Evolutionary conservation across 1,140 invertebrate species (phyloP), one percentile per base, ranked within the genome.

Genomic region (Hypsibius dujardini): DNA sequence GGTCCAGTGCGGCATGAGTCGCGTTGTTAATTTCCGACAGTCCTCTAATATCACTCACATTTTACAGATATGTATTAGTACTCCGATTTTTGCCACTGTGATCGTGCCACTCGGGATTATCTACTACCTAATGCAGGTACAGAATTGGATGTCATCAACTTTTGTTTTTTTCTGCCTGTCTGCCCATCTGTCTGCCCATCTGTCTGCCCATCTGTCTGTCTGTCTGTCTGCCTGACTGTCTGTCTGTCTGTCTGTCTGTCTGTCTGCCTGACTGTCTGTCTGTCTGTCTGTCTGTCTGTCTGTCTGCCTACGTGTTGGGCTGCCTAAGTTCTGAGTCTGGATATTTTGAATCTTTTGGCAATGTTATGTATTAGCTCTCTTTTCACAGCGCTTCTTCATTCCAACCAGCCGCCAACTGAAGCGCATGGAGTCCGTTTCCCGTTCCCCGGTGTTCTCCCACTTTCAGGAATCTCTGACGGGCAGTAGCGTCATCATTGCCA

Each of bases 381-480:
- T 77, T 72, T 76, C 81, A 40, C 86, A 96, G 85, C 86, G 90
- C 74, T 93, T 96, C 81, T 98, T 97, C 79, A 90, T 98, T 67
- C 83, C 87, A 1, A 90, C 92, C 0, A 96, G 93, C 1, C 81
- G 95, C 46, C 95, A 98, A 77, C 79, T 98, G 71, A 97, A 95
- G 82, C 84, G 95, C 60, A 78, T 98, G 46, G 94, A 98, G 79
- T 97, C 94, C 0, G 87, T 95, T 0, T 92, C 90, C n/a, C 84
- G 93, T 69, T 97, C 93, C 7, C 95, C 95, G 0, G 96, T 98
- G 76, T 98, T 95, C 80, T 95, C 93, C 1, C 94, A 98, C 81
- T 97, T 98, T 79, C 89, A 92, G 70, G 94, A 97, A 84, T 95
- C 88, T 46, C 85, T 93, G 46, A 87, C 87, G 12, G 84, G 84